Base-by-base conservation (phyloP, 2,797 vertebrate species). In the Delichon dasypus region DNA sequence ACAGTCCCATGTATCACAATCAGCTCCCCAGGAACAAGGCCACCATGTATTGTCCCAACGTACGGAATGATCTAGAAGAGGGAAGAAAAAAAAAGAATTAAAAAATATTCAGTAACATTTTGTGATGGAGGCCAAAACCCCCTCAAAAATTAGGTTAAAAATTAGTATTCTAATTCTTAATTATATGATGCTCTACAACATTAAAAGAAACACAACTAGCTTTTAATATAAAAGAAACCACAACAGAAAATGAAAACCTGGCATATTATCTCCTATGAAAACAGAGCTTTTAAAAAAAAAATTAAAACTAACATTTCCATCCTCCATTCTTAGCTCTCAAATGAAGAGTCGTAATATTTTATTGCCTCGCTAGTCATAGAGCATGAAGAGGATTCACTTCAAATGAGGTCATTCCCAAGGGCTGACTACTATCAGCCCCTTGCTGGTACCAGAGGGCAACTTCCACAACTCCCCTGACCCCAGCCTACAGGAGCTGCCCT, bases 1-100 rank as follows among this genome's bases (percentile, higher is more conserved):
- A 99, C 96, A 5, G 92, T 96, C 8, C 99, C 99, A 74, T 98
- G 98, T 36, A 99, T 97, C 6, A 99, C 96, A 34, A 99, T 97
- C 97, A 98, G 97, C 72, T 98, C 98, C 40, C 98, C 99, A 25
- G 98, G 98, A 61, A 91, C 81, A 93, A 99, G 72, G 30, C 98
- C 98, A 15, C 98, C 98, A 71, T 98, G 96, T 93, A 99, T 98
- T 10, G 98, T 99, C 57, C 98, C 98, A 11, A 98, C 96, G 64
- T 98, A 99, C 1, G 99, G 99, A 76, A 99, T 94, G 16, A 36
- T 38, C 99, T 99, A 92, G 32, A 67, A 83, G 26, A 18, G 10
- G 8, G 15, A 9, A 11, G 20, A 26, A 71, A 44, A 53, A 58
- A 29, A 36, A 45, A 48, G 14, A n/a, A 60, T 54, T 16, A 64